Evolutionary conservation across 23 tunicate species (phyloP), one percentile per base, ranked within the genome.

Genomic region (Oikopleura dioica): DNA sequence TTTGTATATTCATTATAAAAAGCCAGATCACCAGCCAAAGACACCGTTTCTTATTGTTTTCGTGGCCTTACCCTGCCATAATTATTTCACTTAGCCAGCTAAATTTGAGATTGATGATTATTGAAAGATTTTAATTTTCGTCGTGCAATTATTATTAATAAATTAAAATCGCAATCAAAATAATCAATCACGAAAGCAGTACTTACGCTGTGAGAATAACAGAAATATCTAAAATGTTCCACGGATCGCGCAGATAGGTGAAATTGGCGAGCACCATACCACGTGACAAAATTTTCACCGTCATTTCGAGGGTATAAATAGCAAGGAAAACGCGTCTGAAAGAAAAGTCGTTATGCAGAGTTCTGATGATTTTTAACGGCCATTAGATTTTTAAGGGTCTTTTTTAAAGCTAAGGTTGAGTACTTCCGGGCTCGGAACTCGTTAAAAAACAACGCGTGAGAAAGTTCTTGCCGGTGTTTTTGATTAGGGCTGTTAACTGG

Each of bases 171-270:
- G 77, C 35, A 59, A 21, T 35, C 33, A 37, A 21, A 33, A 1
- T 1, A 35, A 37, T 35, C 23, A 1, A 1, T 28, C 68, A 69
- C 1, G 33, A 51, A 0, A 31, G 21, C 1, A 12, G n/a, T 50
- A 82, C 97, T 85, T 80, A 91, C 97, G 97, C 97, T 30, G 97
- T 79, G 1, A 78, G 35, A 37, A 91, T 91, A 69, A 91, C 97
- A 50, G 82, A 78, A 29, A 91, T 85, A 50, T 91, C 97, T 4
- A 91, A 38, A 34, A 91, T 35, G 37, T 91, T 91, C 97, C 97
- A 91, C 23, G 97, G 94, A 38, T 91, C 97, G 35, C 97, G 75
- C 87, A 91, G 78, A 80, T 91, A 91, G 37, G 97, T 91, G 76
- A 91, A 91, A 37, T 55, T 80, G 1, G 87, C 35, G 30, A 76